These are phyloP conservation scores for Rhagonycha fulva DNA, from an alignment of 2,888 invertebrate genomes.

Conservation along the genomic window DNA sequence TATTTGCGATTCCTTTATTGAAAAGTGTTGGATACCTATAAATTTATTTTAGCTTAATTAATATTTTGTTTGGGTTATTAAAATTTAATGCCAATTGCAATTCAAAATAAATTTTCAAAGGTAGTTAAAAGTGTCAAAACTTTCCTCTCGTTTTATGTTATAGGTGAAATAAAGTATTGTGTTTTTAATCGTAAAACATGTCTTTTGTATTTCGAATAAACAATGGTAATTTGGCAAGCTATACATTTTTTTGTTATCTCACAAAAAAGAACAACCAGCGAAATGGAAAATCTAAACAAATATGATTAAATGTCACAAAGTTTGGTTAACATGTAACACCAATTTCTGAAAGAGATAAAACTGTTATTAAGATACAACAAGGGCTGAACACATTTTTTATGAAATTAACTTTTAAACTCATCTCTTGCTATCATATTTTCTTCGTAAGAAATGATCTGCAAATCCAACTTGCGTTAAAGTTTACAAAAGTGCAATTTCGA, in stretches of 20 bases:
- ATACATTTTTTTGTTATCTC: neutral
- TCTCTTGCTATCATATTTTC: neutral
- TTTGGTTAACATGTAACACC: neutral
- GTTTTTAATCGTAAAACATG: neutral
- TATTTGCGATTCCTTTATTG: neutral
- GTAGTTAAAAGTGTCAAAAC: neutral
- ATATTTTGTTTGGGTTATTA: neutral
- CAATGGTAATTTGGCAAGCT: neutral
- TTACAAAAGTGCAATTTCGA: neutral
- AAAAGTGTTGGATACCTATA: neutral
- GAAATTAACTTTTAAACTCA: neutral
- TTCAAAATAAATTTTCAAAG: neutral
- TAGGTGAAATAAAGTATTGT: neutral
- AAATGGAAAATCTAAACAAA: neutral
- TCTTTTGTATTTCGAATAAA: neutral
- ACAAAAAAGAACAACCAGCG: neutral
- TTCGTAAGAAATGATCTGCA: neutral
- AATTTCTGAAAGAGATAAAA: neutral
- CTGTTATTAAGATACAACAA: neutral
- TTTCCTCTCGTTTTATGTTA: neutral
- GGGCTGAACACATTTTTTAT: neutral
- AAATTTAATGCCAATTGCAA: neutral
- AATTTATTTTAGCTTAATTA: neutral
- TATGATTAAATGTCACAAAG: neutral
- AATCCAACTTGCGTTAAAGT: neutral